These are phyloP conservation scores for Sardinella longiceps DNA, from an alignment of 2,797 vertebrate species.

Conservation along the genomic window DNA sequence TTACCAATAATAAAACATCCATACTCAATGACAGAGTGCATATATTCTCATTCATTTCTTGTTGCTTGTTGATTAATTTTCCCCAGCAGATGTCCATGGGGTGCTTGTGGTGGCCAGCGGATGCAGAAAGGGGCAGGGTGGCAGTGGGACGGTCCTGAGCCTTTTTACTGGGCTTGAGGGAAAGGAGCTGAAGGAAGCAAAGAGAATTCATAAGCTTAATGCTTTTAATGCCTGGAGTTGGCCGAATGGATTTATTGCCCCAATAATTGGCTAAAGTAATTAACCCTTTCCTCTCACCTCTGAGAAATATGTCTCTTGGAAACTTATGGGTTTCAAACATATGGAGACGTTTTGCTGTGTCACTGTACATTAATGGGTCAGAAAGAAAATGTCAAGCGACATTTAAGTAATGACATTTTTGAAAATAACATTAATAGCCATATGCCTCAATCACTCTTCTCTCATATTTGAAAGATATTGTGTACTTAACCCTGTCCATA, in stretches of 20 bases:
- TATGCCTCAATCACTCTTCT: background rate
- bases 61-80: no score
- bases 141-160: background rate
- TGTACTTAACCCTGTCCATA: background rate
- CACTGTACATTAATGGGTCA: background rate
- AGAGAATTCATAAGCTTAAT: slow-evolving; percentile 19
- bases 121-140: background rate
- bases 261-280: background rate
- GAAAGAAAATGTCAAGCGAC: no score
- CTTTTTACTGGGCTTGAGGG: background rate
- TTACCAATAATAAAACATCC: no score
- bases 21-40: no score
- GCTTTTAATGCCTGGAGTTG: background rate
- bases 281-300: background rate
- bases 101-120: no score
- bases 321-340: background rate
- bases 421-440: no score
- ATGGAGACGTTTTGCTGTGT: background rate
- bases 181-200: background rate
- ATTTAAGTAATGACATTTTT: no score
- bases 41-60: no score
- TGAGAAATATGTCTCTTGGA: background rate
- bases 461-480: background rate
- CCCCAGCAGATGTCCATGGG: no score
- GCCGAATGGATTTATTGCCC: background rate